Conservation (phyloP, 2,888 invertebrate genomes). For the Athrips mouffetella region DNA sequence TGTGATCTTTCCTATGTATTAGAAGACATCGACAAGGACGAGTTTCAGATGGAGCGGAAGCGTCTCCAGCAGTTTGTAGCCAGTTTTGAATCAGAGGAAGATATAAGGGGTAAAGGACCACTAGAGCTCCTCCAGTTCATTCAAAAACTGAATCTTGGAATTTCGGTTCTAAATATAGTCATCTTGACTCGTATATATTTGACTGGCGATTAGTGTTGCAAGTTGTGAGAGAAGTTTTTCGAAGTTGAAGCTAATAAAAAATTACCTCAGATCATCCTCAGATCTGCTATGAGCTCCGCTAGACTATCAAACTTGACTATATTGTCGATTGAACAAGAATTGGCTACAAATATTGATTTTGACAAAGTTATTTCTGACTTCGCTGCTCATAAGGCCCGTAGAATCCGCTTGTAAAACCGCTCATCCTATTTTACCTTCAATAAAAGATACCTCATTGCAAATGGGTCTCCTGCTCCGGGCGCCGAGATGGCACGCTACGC, state of each 20-base stretch:
- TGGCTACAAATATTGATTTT: neutral
- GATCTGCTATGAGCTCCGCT: too few relatives aligned
- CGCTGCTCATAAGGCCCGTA: neutral
- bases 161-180: constrained; percentile 6
- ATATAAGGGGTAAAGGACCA: constrained; percentile 7
- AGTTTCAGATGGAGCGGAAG: constrained; percentile 9
- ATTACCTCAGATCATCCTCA: too few relatives aligned
- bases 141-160: constrained; percentile 7
- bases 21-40: constrained; percentile 6
- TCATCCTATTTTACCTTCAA: too few relatives aligned
- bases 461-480: too few relatives aligned
- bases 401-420: neutral
- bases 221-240: too few relatives aligned
- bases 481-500: too few relatives aligned
- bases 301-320: too few relatives aligned
- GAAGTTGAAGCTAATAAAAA: too few relatives aligned
- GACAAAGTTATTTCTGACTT: too few relatives aligned
- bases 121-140: constrained; percentile 7
- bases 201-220: neutral
- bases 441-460: too few relatives aligned
- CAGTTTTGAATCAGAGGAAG: constrained; percentile 7
- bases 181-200: neutral
- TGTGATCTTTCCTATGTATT: neutral
- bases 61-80: constrained; percentile 7
- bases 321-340: too few relatives aligned